Conservation (phyloP, 2,113 vertebrate genomes). For the Sorex fumeus region DNA sequence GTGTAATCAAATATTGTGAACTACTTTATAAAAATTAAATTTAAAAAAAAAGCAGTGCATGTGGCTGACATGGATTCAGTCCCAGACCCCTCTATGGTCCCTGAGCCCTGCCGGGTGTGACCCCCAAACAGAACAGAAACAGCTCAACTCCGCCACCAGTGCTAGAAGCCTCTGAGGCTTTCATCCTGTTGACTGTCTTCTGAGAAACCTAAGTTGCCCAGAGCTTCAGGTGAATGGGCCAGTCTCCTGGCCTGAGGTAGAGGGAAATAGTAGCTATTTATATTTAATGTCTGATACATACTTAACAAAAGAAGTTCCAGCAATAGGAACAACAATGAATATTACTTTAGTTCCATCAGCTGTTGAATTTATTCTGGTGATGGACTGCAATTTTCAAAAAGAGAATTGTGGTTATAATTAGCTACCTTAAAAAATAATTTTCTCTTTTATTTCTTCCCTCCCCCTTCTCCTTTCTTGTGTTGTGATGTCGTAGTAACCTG, state of each 20-base stretch:
- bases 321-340: constrained; percentile 69
- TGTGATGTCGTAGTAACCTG: too few relatives aligned
- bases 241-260: not conserved
- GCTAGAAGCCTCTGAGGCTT: not conserved
- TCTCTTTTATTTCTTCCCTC: too few relatives aligned
- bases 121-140: not conserved
- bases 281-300: not conserved
- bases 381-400: constrained; percentile 82
- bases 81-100: too few relatives aligned
- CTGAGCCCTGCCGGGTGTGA: too few relatives aligned
- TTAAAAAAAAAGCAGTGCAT: too few relatives aligned
- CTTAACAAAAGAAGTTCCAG: constrained; percentile 52
- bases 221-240: not conserved
- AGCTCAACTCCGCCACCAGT: not conserved
- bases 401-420: constrained; percentile 78
- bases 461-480: too few relatives aligned
- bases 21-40: too few relatives aligned
- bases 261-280: not conserved
- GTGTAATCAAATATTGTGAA: too few relatives aligned
- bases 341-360: constrained; percentile 85
- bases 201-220: not conserved
- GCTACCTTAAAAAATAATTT: constrained; percentile 72
- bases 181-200: not conserved
- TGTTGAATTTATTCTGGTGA: constrained; percentile 85
- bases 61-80: too few relatives aligned